Percentiles rank a stretch among this genome's conserved stretches.
phyloP scores from a whole-genome alignment of 2,797 vertebrate species.

The Acrossocheilus fasciatus region DNA sequence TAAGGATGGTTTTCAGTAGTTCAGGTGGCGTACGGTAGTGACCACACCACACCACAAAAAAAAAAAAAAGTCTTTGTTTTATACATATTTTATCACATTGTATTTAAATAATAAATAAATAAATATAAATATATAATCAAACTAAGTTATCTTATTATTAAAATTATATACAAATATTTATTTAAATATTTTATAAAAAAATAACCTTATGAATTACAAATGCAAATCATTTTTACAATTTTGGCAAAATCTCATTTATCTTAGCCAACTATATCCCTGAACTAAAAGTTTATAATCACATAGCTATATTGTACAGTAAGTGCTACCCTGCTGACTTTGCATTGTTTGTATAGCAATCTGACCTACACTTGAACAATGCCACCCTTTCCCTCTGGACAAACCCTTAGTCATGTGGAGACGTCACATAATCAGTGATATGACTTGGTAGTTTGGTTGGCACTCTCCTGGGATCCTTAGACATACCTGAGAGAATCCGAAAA shows the following conservation, averaged over 20 bases:
- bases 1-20: background rate
- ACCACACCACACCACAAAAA: background rate
- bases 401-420: background rate
- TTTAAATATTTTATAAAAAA: background rate
- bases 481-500: conserved; percentile 1
- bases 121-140: too few species aligned
- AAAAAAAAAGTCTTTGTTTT: background rate
- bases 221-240: background rate
- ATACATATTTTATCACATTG: background rate
- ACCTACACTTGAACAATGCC: conserved; percentile 16
- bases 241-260: background rate
- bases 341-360: conserved; percentile 5
- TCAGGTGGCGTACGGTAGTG: background rate
- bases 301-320: conserved; percentile 5
- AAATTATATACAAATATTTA: too few species aligned
- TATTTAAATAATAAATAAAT: too few species aligned
- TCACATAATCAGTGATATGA: background rate
- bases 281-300: background rate
- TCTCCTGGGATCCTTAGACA: background rate
- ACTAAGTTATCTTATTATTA: too few species aligned
- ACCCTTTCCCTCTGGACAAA: conserved; percentile 12
- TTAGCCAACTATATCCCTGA: background rate
- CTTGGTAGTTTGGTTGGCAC: background rate
- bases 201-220: background rate
- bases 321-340: background rate